Base-by-base conservation (phyloP, 1,140 invertebrate species). In the Ceratosolen fusciceps region DNA sequence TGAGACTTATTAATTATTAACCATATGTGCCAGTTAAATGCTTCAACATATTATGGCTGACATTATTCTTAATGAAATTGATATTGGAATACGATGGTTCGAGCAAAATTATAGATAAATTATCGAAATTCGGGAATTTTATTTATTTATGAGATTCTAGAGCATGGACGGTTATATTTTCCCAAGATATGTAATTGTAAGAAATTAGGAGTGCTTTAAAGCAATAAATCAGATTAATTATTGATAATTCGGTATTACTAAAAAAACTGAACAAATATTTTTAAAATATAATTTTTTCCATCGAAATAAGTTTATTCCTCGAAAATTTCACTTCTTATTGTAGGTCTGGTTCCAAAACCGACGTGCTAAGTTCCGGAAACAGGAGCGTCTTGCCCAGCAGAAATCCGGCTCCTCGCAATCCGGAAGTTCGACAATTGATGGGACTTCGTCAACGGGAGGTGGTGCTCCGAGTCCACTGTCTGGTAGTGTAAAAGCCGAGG, bases 321-420 rank as follows among this genome's bases (percentile, higher is more conserved):
- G 39, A 12, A 43, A 43, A 43, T 5, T 21, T 65, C 39, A 16
- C 8, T 71, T 43, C 16, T 43, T 8, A 56, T 90, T 93, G 16
- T 91, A 98, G 96, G 96, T 98, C 0, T 98, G 97, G 97, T 98
- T 98, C 87, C 97, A 98, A 91, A 98, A 98, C 86, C 91, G 97
- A 62, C 91, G 97, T 54, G 96, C 96, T 0, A 98, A 98, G 89
- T 97, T 97, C 86, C 92, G 97, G 29, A 98, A 98, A 90, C 97
- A 98, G 86, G 97, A 98, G 89, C 90, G 95, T 26, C 86, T 96
- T 65, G 94, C 95, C 1, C 95, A 96, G 84, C 95, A 96, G 86
- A 96, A 96, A 83, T 86, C 88, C 0, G 67, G 68, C 16, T 85
- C 83, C 2, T 86, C 87, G 9, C 86, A 88, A 52, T 56, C 68